Percentiles rank a stretch among this genome's conserved stretches.
Evolutionary conservation across 1,140 invertebrate genomes (phyloP).

Genomic region (Tetramorium alpestre): DNA sequence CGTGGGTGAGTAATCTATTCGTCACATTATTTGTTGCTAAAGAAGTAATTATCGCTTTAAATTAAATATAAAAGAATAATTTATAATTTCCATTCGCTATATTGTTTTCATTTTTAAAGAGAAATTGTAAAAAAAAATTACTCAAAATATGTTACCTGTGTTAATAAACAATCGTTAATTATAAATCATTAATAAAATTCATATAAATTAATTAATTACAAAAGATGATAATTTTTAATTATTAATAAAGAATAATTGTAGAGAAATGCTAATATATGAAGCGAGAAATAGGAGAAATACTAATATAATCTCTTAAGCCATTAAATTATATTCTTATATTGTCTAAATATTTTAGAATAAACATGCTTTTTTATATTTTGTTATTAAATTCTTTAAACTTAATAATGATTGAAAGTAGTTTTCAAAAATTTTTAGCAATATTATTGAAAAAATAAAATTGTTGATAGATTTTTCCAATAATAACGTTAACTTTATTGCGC

Average conservation of each 20-base stretch:
- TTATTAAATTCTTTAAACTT: not conserved
- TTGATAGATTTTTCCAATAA: constrained; percentile 17
- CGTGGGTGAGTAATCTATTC: not conserved
- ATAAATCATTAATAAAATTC: not conserved
- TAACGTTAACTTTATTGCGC: constrained; percentile 26
- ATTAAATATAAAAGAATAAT: not conserved
- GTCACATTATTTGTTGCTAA: not conserved
- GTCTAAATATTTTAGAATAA: not conserved
- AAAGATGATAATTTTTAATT: not conserved
- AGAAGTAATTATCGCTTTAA: not conserved
- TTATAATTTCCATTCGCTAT: not conserved
- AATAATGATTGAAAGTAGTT: not conserved
- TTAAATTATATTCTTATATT: not conserved
- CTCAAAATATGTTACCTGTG: not conserved
- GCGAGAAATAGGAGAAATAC: too few relatives aligned
- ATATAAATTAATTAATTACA: not conserved
- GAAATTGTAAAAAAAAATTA: not conserved
- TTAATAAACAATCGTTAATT: not conserved
- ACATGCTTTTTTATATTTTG: not conserved
- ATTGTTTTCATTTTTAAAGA: not conserved
- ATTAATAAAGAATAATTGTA: not conserved
- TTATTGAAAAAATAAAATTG: not conserved
- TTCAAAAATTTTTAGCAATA: not conserved
- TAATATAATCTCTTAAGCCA: not conserved
- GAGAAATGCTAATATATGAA: too few relatives aligned